Conservation (phyloP, 2,797 vertebrate genomes). For the Lagocephalus sceleratus region DNA sequence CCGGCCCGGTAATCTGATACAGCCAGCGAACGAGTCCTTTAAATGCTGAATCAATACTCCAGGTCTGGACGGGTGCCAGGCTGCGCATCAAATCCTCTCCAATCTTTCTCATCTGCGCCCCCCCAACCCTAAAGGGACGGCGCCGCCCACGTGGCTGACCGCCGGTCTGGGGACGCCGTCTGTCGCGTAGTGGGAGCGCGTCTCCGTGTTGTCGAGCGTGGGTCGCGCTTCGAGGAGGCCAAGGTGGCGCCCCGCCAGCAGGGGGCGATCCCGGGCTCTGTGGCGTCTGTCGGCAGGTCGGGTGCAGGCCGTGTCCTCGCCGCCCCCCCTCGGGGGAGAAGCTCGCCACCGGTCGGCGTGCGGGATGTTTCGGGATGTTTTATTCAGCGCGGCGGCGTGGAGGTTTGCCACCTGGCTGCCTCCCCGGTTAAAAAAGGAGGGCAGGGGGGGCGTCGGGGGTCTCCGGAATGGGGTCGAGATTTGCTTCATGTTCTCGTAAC, state of each 20-base stretch:
- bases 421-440: constrained; percentile 22
- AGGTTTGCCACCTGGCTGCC: constrained; percentile 58
- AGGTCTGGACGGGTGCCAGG: constrained; percentile 40
- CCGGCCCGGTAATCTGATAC: constrained; percentile 57
- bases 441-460: constrained; percentile 10
- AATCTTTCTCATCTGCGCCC: constrained; percentile 11
- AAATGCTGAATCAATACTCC: constrained; percentile 58
- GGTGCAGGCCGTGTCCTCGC: too few species aligned
- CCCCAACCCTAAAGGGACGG: constrained; percentile 5
- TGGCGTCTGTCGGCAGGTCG: too few species aligned
- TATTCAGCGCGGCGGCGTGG: constrained; percentile 62
- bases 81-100: constrained; percentile 40
- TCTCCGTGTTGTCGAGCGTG: too few species aligned
- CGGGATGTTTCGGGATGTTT: constrained; percentile 69
- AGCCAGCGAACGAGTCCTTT: constrained; percentile 56
- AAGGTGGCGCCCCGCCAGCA: neutral
- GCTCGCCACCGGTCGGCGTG: constrained; percentile 60
- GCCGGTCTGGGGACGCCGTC: neutral
- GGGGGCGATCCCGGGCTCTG: neutral
- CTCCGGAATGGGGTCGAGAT: constrained; percentile 54
- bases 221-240: neutral
- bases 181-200: too few species aligned
- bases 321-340: neutral
- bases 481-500: constrained; percentile 47
- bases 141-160: constrained; percentile 8